Percentiles rank a stretch among this genome's conserved stretches.
Evolutionary conservation across 2,888 invertebrate species (phyloP).

Genomic region (Isoperla grammatica): DNA sequence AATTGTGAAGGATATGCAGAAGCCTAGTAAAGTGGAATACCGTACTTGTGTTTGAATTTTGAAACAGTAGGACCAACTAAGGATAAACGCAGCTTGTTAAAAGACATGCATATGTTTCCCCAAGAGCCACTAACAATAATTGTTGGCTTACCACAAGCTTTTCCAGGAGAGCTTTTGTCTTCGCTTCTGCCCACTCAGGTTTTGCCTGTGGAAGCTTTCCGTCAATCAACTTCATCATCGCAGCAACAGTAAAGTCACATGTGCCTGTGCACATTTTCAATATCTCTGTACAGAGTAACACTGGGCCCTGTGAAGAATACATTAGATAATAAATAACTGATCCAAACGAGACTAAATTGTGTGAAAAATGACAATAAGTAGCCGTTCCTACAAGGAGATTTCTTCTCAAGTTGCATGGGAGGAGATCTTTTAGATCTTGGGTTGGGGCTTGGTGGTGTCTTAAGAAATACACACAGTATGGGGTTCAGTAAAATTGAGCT

Average conservation of each 20-base stretch:
- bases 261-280: conserved; percentile 49
- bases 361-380: too few species aligned
- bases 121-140: not conserved
- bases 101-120: not conserved
- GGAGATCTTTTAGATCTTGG: too few species aligned
- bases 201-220: conserved; percentile 60
- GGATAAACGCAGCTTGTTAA: conserved; percentile 1
- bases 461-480: too few species aligned
- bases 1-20: too few species aligned
- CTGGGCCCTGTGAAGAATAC: conserved; percentile 32
- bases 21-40: too few species aligned
- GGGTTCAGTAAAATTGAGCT: too few species aligned
- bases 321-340: too few species aligned
- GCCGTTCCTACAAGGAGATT: too few species aligned
- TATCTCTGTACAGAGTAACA: conserved; percentile 39
- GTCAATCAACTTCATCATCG: conserved; percentile 61
- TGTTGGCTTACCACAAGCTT: conserved; percentile 54
- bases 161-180: conserved; percentile 53
- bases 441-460: too few species aligned
- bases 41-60: too few species aligned
- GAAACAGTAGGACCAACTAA: not conserved
- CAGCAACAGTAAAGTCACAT: conserved; percentile 61
- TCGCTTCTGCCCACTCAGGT: conserved; percentile 56
- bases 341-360: too few species aligned
- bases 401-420: too few species aligned